Evolutionary conservation across 2,113 vertebrate species (phyloP).

Genomic region (Hemiscyllium ocellatum): DNA sequence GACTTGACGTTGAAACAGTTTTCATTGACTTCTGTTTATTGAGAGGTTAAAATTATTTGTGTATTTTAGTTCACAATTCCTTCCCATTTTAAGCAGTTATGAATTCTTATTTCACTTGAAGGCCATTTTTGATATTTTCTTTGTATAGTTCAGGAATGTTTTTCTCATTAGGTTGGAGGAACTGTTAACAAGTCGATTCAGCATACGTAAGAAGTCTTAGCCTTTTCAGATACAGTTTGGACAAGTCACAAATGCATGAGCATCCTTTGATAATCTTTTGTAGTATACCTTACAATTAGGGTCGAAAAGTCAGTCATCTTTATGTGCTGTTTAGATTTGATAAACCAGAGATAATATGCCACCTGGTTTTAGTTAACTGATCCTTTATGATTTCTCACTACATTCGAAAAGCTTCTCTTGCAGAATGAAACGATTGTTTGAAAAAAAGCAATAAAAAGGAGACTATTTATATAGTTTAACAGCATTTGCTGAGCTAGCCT

Average conservation of each 20-base stretch:
- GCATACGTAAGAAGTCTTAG: not conserved
- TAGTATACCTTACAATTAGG: not conserved
- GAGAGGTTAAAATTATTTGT: not conserved
- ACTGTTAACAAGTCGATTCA: not conserved
- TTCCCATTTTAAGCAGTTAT: not conserved
- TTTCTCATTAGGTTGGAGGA: not conserved
- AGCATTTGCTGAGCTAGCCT: not conserved
- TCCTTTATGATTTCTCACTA: not conserved
- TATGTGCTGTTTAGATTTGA: not conserved
- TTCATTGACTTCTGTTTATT: not conserved
- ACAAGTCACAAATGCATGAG: not conserved
- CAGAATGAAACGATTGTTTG: not conserved
- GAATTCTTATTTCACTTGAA: not conserved
- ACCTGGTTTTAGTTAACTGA: not conserved
- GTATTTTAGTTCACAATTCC: not conserved
- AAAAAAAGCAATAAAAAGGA: conserved; percentile 32
- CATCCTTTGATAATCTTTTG: not conserved
- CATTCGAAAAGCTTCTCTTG: not conserved
- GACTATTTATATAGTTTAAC: not conserved
- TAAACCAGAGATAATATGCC: not conserved
- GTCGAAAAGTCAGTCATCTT: not conserved
- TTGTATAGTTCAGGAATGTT: not conserved
- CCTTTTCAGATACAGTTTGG: not conserved
- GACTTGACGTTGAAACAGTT: not conserved
- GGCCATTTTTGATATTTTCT: not conserved